Conservation (phyloP, 2,888 invertebrate genomes). For the Petrolisthes cinctipes region DNA sequence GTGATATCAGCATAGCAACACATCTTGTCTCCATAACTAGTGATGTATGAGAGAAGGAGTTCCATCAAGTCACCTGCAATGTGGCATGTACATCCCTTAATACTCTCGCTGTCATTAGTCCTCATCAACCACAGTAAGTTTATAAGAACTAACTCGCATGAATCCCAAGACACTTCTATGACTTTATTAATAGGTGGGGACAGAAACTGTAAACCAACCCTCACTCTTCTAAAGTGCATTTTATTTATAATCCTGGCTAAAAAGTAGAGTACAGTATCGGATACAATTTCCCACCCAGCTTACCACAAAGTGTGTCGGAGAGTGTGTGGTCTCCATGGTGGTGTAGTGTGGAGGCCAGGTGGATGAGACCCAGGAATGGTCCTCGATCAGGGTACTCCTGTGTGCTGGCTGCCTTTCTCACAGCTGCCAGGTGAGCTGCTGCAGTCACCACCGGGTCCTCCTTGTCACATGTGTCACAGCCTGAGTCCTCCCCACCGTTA, state of each 20-base stretch:
- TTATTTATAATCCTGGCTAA: too few species aligned
- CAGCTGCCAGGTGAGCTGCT: background rate
- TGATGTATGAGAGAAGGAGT: slow-evolving; percentile 76
- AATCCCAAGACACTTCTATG: too few species aligned
- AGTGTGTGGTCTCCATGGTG: background rate
- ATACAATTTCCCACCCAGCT: background rate
- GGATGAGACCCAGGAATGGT: slow-evolving; percentile 56
- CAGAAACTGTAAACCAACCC: too few species aligned
- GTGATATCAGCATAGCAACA: slow-evolving; percentile 88
- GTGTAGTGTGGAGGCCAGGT: slow-evolving; percentile 37
- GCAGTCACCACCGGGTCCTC: slow-evolving; percentile 36
- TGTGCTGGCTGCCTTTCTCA: slow-evolving; percentile 19
- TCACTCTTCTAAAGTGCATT: too few species aligned
- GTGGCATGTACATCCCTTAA: too few species aligned
- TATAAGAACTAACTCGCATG: too few species aligned
- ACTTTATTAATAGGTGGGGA: too few species aligned
- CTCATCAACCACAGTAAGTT: too few species aligned
- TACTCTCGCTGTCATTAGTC: too few species aligned
- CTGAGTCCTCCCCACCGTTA: background rate
- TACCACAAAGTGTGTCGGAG: background rate
- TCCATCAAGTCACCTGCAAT: slow-evolving; percentile 44
- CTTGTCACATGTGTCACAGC: background rate
- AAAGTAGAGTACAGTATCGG: too few species aligned
- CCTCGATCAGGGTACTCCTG: slow-evolving; percentile 37
- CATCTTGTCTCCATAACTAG: slow-evolving; percentile 85